phyloP scores from a whole-genome alignment of 2,888 invertebrate species.

The Acleris holmiana region DNA sequence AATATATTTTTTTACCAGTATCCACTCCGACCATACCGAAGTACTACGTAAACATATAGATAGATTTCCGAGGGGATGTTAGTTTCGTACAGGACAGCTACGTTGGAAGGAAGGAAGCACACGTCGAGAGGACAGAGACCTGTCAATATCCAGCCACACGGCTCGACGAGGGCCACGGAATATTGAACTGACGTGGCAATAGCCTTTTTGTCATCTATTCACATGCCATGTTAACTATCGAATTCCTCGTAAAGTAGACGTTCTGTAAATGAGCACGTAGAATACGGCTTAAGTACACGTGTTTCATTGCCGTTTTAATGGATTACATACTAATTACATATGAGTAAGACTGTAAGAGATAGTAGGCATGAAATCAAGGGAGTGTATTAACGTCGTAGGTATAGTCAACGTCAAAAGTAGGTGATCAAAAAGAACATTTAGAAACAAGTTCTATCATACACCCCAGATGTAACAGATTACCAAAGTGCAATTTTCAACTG shows the following conservation, averaged over 20 bases:
- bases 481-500: too few species aligned
- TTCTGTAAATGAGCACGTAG: not conserved
- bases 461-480: too few species aligned
- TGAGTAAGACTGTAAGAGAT: too few species aligned
- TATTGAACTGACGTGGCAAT: conserved; percentile 41
- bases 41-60: not conserved
- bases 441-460: too few species aligned
- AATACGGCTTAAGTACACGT: conserved; percentile 1
- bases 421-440: too few species aligned
- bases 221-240: conserved; percentile 38
- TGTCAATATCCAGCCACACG: conserved; percentile 46
- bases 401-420: too few species aligned
- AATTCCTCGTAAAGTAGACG: conserved; percentile 4
- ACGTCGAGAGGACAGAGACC: conserved; percentile 43
- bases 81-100: conserved; percentile 17
- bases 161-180: conserved; percentile 39
- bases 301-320: not conserved
- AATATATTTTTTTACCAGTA: too few species aligned
- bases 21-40: not conserved
- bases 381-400: too few species aligned
- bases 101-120: conserved; percentile 38
- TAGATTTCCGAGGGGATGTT: conserved; percentile 7
- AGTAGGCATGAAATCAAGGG: too few species aligned
- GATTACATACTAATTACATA: too few species aligned
- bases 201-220: conserved; percentile 47